phyloP scores from a whole-genome alignment of 2,113 vertebrate species.

The Strix aluco region DNA sequence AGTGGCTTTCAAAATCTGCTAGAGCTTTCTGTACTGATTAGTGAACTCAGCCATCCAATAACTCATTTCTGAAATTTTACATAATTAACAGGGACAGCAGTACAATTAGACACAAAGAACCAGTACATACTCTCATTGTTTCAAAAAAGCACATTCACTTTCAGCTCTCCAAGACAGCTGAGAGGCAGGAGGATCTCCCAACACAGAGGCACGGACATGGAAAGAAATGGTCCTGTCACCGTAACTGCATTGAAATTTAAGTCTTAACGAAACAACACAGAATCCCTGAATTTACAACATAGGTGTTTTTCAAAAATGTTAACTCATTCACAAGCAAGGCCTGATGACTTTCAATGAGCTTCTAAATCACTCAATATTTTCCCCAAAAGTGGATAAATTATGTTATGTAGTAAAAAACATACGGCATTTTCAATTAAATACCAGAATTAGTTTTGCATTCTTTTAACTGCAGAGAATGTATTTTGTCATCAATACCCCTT shows the following conservation, averaged over 20 bases:
- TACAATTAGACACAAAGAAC: not conserved
- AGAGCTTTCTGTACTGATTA: not conserved
- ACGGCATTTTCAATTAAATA: not conserved
- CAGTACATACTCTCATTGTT: no score
- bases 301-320: not conserved
- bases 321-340: not conserved
- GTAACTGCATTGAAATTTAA: not conserved
- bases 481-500: not conserved
- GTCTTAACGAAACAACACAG: rapidly evolving
- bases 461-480: not conserved
- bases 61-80: not conserved
- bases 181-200: not conserved
- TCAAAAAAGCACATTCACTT: no score
- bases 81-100: not conserved
- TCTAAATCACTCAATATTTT: not conserved
- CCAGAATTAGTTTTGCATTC: not conserved
- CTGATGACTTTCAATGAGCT: not conserved
- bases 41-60: not conserved
- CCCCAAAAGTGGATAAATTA: rapidly evolving
- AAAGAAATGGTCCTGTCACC: not conserved
- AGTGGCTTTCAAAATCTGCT: not conserved
- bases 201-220: not conserved
- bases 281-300: not conserved
- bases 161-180: not conserved
- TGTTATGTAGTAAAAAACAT: not conserved